Conservation (phyloP, 2,797 vertebrate species). For the Rhabdomys pumilio region DNA sequence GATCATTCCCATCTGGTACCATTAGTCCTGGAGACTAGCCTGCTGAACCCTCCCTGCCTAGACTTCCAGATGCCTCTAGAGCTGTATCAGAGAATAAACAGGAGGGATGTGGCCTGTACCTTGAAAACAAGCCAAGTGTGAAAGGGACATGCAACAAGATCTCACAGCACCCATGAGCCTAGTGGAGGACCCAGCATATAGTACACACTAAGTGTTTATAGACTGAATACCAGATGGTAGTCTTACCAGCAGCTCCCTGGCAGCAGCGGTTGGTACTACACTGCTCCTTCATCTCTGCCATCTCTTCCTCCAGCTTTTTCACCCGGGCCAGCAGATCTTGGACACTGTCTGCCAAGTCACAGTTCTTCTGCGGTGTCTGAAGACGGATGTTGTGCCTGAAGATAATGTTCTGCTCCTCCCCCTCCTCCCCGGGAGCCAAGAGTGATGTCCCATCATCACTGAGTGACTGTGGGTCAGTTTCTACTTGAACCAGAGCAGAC, state of each 20-base stretch:
- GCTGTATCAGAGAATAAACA: not conserved
- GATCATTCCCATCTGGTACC: not conserved
- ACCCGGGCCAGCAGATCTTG: slow-evolving; percentile 92
- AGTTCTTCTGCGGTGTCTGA: slow-evolving; percentile 90
- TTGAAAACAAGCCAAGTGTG: not conserved
- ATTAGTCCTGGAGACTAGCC: not conserved
- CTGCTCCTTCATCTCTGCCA: slow-evolving; percentile 92
- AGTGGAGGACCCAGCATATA: not conserved
- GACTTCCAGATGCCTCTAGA: not conserved
- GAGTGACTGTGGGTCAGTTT: slow-evolving; percentile 85
- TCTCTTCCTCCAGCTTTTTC: slow-evolving; percentile 94
- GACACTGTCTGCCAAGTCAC: slow-evolving; percentile 90
- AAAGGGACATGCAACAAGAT: not conserved
- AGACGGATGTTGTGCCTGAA: slow-evolving; percentile 95
- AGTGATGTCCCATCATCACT: slow-evolving; percentile 85
- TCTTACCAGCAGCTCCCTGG: slow-evolving; percentile 85
- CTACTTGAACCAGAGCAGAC: slow-evolving; percentile 90
- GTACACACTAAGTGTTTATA: not conserved
- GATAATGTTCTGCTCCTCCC: slow-evolving; percentile 92
- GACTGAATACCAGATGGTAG: not conserved
- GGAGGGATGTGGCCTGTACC: not conserved
- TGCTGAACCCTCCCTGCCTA: not conserved
- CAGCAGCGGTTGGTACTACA: slow-evolving; percentile 92
- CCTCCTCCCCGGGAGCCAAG: slow-evolving; percentile 74
- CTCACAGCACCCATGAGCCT: not conserved